Evolutionary conservation across 2,888 invertebrate genomes (phyloP).

Genomic region (Lutraria lutraria): DNA sequence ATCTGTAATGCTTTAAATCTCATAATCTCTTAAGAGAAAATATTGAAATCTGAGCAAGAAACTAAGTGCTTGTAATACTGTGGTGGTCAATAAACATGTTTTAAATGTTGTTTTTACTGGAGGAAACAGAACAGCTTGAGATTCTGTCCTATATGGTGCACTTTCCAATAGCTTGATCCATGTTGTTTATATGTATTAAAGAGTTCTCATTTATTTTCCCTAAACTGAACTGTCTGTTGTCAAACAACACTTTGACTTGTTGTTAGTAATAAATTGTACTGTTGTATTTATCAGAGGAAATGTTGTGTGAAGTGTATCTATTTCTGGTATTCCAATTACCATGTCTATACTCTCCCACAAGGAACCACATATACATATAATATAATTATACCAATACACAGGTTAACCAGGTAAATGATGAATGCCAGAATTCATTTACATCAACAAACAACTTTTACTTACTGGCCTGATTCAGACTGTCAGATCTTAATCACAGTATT

Average conservation of each 20-base stretch:
- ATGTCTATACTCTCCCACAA: neutral
- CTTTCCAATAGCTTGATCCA: too few relatives aligned
- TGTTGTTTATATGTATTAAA: neutral
- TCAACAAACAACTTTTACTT: neutral
- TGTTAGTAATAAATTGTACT: neutral
- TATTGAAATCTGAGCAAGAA: too few relatives aligned
- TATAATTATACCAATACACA: too few relatives aligned
- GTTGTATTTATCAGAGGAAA: neutral
- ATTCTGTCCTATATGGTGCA: too few relatives aligned
- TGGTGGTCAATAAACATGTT: too few relatives aligned
- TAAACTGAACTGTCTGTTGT: neutral
- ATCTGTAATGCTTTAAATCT: too few relatives aligned
- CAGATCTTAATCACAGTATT: neutral
- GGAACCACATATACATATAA: neutral
- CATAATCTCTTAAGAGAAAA: too few relatives aligned
- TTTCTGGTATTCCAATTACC: conserved; percentile 13
- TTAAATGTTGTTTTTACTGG: too few relatives aligned
- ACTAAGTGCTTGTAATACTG: too few relatives aligned
- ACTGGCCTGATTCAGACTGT: neutral
- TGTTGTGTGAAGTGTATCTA: conserved; percentile 18
- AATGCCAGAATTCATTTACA: neutral
- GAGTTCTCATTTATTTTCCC: conserved; percentile 5
- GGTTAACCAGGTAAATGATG: conserved; percentile 10
- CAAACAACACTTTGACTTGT: conserved; percentile 15
- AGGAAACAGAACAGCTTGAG: too few relatives aligned